Base-by-base conservation (phyloP, 2,888 invertebrate genomes). In the Stenodema calcarata region DNA sequence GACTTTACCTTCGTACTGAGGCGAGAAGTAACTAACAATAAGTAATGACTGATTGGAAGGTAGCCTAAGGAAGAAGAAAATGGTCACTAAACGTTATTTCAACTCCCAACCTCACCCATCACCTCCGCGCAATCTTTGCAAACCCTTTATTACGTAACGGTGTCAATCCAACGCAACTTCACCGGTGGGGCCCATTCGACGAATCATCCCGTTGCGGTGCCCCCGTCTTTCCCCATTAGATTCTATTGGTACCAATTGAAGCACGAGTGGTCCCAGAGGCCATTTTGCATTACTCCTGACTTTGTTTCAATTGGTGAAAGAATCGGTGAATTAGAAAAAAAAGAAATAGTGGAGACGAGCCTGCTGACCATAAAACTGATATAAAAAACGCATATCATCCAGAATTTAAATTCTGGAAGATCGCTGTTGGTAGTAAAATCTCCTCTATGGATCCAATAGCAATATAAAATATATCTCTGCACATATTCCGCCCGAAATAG, bases 221-320 rank as follows among this genome's bases (percentile, higher is more conserved):
- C 27, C 6, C 27, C n/a, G 41, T 30, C 18, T 41, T 75, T 75
- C 35, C 41, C 73, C 30, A 75, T 75, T 75, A 75, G 35, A 75
- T 75, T 75, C 73, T 41, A 30, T 75, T 18, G 73, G 73, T 18
- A 41, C 73, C 73, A 75, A 75, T 75, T 75, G 73, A 75, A 75
- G 35, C 73, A 41, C n/a, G 73, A 75, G 30, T 30, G 73, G 30
- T 41, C 73, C 73, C 41, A 75, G 1, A 16, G 73, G 73, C 62
- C 62, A 18, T 62, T 62, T 62, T 23, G 62, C 62, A 62, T 62
- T 62, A 62, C 62, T 27, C 62, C 23, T 11, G 12, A 62, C 62
- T 62, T 62, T 62, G 27, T 62, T 62, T 62, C 62, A 62, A 62
- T 62, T 62, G 62, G 6, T 62, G 23, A 23, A 23, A 62, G 62